A percentile compares a stretch with the other conserved stretches of the same genome.
phyloP scores from a whole-genome alignment of 2,113 vertebrate species.

The Mungos mungo region DNA sequence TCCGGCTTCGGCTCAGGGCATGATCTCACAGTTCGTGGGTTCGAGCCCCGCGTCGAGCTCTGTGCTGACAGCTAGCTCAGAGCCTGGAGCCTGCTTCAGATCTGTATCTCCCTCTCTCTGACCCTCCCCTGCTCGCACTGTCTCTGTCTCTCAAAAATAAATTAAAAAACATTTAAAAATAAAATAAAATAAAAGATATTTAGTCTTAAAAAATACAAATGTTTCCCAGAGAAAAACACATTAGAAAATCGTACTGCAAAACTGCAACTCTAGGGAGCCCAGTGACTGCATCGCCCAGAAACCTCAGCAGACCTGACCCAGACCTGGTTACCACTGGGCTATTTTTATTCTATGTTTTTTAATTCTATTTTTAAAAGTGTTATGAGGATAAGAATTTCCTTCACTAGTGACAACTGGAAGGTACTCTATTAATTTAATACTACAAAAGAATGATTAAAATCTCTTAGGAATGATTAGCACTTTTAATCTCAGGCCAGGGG shows the following conservation, averaged over 20 bases:
- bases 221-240: background rate
- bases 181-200: background rate
- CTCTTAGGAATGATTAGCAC: conserved; percentile 50
- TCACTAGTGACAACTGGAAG: conserved; percentile 65
- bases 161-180: no score
- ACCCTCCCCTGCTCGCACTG: no score
- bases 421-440: conserved; percentile 61
- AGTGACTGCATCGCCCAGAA: accelerated
- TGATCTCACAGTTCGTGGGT: no score
- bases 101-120: no score
- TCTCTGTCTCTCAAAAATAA: no score
- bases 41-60: no score
- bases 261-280: background rate
- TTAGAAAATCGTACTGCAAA: background rate
- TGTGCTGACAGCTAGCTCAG: no score
- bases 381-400: conserved; percentile 62
- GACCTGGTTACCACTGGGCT: conserved; percentile 8
- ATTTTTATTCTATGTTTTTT: conserved; percentile 63
- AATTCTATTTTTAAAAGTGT: conserved; percentile 71
- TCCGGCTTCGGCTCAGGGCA: no score
- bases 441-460: conserved; percentile 66
- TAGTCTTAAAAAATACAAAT: background rate
- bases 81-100: no score
- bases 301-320: background rate
- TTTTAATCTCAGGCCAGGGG: background rate